A percentile compares a stretch with the other conserved stretches of the same genome.
These are phyloP conservation scores for Lophochroa leadbeateri DNA, from an alignment of 2,113 vertebrate species.

Conservation along the genomic window DNA sequence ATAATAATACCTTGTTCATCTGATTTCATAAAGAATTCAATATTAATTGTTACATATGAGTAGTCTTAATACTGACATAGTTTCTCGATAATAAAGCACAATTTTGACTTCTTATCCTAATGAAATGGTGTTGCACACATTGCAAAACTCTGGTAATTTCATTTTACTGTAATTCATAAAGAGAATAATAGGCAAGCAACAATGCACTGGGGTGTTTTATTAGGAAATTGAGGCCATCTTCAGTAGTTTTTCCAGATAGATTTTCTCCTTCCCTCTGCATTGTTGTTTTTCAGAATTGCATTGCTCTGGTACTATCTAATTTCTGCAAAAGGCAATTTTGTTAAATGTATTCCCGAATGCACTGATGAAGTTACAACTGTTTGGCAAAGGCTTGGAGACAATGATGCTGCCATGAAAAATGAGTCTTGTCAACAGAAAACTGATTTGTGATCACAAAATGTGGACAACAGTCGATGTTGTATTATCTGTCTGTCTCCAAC, in stretches of 20 bases:
- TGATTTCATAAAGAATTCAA: background rate
- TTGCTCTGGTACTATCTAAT: conserved; percentile 42
- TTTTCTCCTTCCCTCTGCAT: conserved; percentile 18
- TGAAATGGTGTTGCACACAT: background rate
- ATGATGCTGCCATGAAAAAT: conserved; percentile 72
- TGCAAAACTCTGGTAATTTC: conserved; percentile 53
- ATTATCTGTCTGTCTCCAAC: background rate
- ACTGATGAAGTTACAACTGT: conserved; percentile 77
- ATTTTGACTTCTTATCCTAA: conserved; percentile 6
- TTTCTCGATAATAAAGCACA: background rate
- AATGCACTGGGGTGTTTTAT: conserved; percentile 44
- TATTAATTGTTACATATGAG: background rate
- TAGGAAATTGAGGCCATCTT: conserved; percentile 62
- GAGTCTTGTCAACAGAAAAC: conserved; percentile 71
- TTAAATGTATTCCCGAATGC: conserved; percentile 67
- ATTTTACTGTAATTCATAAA: conserved; percentile 40
- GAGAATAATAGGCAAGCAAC: conserved; percentile 26
- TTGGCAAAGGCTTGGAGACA: conserved; percentile 65
- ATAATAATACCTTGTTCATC: background rate
- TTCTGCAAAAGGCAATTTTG: conserved; percentile 72
- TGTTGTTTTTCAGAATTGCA: conserved; percentile 61
- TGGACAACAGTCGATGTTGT: background rate
- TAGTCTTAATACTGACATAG: background rate
- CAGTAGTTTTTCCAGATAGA: background rate
- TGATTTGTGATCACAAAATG: conserved; percentile 69